Base-by-base conservation (phyloP, 1,140 invertebrate species). In the Drosophila burlai region DNA sequence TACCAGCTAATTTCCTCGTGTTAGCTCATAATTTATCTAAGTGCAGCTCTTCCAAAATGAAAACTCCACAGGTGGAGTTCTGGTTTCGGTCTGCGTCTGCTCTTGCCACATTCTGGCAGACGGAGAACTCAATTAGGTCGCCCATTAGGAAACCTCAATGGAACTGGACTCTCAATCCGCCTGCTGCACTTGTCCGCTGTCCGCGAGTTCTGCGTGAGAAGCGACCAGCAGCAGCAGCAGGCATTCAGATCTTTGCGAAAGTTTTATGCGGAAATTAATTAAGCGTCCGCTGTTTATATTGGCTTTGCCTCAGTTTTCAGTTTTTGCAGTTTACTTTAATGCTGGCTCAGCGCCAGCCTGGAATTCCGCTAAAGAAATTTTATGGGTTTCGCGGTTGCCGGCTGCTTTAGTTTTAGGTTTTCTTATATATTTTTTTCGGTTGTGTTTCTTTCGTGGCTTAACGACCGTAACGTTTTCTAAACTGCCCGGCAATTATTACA, bases 181-280 rank as follows among this genome's bases (percentile, higher is more conserved):
- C 54, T 57, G 34, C n/a, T 47, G 26, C 40, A 42, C 40, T 21
- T 52, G 58, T 38, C 34, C 50, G 46, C 36, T 59, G 49, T 34
- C 49, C 49, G 29, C 18, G 9, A 21, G 49, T 64, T 73, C 62
- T 75, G 79, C 82, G 83, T 82, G 72, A 75, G 76, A 75, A 76
- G 74, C 59, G 50, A 26, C 16, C 61, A 54, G 49, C 18, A 55
- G 29, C 49, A 31, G 49, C 50, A 34, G 49, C 49, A n/a, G 49
- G 26, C 49, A 31, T 9, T 34, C 52, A 67, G 47, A 75, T 78
- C 62, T 76, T 79, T 61, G 81, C 79, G 86, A 90, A 90, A 90
- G 81, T 91, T 85, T 74, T 80, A 80, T 82, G 68, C 50, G 58
- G 67, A 72, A 90, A 90, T 90, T 90, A 89, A 90, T 82, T 79